Base-by-base conservation (phyloP, 1,140 invertebrate species). In the Diplogasteroides magnus region DNA sequence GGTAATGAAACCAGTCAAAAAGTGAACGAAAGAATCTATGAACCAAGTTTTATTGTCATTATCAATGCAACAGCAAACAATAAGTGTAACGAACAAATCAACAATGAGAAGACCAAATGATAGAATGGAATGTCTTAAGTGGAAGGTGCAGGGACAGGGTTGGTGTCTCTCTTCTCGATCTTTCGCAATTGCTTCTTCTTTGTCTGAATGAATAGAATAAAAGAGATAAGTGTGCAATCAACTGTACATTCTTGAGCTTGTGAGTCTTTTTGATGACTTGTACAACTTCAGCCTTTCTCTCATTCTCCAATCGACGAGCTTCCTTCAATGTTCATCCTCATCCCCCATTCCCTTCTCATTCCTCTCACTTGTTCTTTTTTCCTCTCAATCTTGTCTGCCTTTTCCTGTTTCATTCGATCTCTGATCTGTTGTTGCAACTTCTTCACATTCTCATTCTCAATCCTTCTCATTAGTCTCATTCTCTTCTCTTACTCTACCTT, bases 61-160 rank as follows among this genome's bases (percentile, higher is more conserved):
- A n/a, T n/a, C n/a, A n/a, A n/a, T n/a, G n/a, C n/a, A n/a, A n/a
- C n/a, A n/a, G n/a, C n/a, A n/a, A n/a, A n/a, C n/a, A n/a, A n/a
- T n/a, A 48, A 48, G 19, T 6, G 37, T 19, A 48, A 48, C 37
- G 19, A 19, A 48, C 37, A 48, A 48, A 48, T 48, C 37, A 48
- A 48, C 37, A 48, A 48, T 48, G 6, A 19, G 19, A 48, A 48
- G 6, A 11, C 6, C 37, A 19, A 48, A 48, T 48, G 37, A 48
- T 48, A 48, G 37, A 11, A 48, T 11, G 37, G 37, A 6, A 48
- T 48, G 37, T 6, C 73, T 87, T 88, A 48, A 48, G 19, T 48
- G 37, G 19, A 48, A 11, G 6, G 19, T 6, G 19, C 37, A 48
- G 37, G 37, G 19, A 19, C 37, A 19, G 37, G 37, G 19, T 48